A percentile compares a stretch with the other conserved stretches of the same genome.
Conservation (phyloP, 2,113 vertebrate species). For the Xiphorhynchus elegans region DNA sequence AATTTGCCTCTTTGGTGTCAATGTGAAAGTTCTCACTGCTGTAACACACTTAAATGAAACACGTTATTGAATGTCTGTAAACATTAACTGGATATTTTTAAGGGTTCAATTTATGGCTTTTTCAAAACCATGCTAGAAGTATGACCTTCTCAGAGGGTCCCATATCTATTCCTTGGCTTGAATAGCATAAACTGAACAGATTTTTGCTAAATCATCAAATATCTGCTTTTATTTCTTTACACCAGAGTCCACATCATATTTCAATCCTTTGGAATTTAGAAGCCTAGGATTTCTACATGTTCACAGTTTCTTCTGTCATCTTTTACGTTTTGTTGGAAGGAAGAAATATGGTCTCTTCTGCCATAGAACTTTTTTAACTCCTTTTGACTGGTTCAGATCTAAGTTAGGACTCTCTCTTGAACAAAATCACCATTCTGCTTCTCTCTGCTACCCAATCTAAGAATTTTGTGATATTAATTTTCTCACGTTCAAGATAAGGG, state of each 20-base stretch:
- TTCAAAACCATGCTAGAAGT: not conserved
- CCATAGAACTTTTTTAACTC: not conserved
- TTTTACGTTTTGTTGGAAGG: not conserved
- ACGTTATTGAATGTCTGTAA: not conserved
- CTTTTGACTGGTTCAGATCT: not conserved
- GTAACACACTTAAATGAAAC: not conserved
- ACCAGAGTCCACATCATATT: not conserved
- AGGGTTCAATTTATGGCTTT: not conserved
- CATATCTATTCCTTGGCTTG: not conserved
- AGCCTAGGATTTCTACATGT: not conserved
- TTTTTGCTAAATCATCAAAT: not conserved
- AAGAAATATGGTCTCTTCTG: not conserved
- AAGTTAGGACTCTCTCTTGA: not conserved
- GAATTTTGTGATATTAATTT: not conserved
- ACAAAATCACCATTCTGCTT: not conserved
- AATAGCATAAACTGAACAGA: not conserved
- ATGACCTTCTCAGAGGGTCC: not conserved
- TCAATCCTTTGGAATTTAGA: not conserved
- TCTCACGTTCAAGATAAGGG: not conserved
- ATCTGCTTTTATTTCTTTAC: not conserved
- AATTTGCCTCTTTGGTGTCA: not conserved
- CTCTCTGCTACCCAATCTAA: not conserved
- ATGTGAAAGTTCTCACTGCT: not conserved
- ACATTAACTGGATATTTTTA: not conserved
- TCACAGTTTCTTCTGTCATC: not conserved